These are phyloP conservation scores for Solea solea DNA, from an alignment of 2,113 vertebrate species.

Conservation along the genomic window DNA sequence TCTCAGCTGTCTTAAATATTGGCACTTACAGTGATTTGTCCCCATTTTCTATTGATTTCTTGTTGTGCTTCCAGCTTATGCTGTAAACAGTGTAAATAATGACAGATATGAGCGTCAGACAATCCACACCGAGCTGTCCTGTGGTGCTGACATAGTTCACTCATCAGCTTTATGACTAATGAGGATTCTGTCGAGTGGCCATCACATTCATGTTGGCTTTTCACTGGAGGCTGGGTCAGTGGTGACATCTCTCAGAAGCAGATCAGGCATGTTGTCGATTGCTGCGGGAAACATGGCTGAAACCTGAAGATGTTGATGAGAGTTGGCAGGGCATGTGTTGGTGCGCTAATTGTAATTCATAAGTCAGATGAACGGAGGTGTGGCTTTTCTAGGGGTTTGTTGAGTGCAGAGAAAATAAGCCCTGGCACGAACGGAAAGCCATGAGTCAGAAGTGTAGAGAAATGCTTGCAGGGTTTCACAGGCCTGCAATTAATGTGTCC, in stretches of 20 bases:
- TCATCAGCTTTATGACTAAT: constrained; percentile 43
- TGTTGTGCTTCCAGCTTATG: constrained; percentile 71
- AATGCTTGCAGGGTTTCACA: constrained; percentile 25
- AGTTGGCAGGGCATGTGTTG: constrained; percentile 50
- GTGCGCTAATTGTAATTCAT: constrained; percentile 64
- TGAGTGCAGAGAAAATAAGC: constrained; percentile 18
- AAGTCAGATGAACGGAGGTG: constrained; percentile 45
- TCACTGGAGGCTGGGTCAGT: constrained; percentile 23
- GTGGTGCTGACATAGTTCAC: constrained; percentile 10
- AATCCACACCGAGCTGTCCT: constrained; percentile 27
- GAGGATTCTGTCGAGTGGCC: constrained; percentile 29
- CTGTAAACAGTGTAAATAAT: constrained; percentile 74
- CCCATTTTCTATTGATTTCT: constrained; percentile 79
- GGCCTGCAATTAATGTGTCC: constrained; percentile 23
- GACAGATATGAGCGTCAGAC: constrained; percentile 68
- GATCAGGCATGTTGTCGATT: constrained; percentile 48
- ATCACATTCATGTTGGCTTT: constrained; percentile 15
- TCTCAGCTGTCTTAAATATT: constrained; percentile 79
- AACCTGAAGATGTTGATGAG: constrained; percentile 52
- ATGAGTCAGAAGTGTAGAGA: constrained; percentile 6
- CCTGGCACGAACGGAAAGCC: constrained; percentile 5
- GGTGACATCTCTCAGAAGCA: constrained; percentile 43
- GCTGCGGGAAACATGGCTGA: constrained; percentile 31
- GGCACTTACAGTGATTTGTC: constrained; percentile 77
- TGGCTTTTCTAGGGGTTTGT: constrained; percentile 40